phyloP scores from a whole-genome alignment of 2,113 vertebrate species.

The Labrus mixtus region DNA sequence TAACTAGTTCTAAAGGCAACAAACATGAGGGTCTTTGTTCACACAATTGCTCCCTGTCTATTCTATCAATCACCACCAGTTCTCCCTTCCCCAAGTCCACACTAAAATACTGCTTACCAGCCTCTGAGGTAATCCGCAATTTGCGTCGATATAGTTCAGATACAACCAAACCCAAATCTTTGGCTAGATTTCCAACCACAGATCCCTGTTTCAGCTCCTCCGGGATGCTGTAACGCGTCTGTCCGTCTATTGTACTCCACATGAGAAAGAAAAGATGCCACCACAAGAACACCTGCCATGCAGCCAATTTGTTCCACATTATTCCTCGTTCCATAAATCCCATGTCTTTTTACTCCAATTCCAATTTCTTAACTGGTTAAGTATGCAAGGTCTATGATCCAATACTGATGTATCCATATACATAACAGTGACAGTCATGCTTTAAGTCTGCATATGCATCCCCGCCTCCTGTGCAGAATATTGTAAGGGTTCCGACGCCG shows the following conservation, averaged over 20 bases:
- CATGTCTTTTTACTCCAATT: slow-evolving; percentile 43
- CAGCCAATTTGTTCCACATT: slow-evolving; percentile 65
- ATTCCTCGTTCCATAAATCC: slow-evolving; percentile 67
- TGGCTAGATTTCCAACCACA: slow-evolving; percentile 86
- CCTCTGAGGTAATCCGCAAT: slow-evolving; percentile 87
- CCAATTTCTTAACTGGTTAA: slow-evolving; percentile 18
- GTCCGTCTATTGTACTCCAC: slow-evolving; percentile 81
- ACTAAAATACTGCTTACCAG: slow-evolving; percentile 87
- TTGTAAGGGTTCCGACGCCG: slow-evolving; percentile 74
- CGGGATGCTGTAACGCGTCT: slow-evolving; percentile 82
- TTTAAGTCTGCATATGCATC: slow-evolving; percentile 60
- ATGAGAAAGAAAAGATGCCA: slow-evolving; percentile 71
- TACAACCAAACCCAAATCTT: slow-evolving; percentile 88
- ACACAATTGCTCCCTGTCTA: slow-evolving; percentile 84
- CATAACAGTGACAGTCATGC: slow-evolving; percentile 56
- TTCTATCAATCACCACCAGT: slow-evolving; percentile 79
- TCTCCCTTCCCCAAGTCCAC: slow-evolving; percentile 83
- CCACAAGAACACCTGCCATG: slow-evolving; percentile 75
- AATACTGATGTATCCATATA: slow-evolving; percentile 30
- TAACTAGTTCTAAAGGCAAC: slow-evolving; percentile 82
- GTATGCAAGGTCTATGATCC: slow-evolving; percentile 44
- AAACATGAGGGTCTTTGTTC: slow-evolving; percentile 77
- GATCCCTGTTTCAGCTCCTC: slow-evolving; percentile 83
- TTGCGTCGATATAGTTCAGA: slow-evolving; percentile 87
- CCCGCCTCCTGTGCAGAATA: slow-evolving; percentile 63